phyloP scores from a whole-genome alignment of 2,797 vertebrate species.

The Todus mexicanus region DNA sequence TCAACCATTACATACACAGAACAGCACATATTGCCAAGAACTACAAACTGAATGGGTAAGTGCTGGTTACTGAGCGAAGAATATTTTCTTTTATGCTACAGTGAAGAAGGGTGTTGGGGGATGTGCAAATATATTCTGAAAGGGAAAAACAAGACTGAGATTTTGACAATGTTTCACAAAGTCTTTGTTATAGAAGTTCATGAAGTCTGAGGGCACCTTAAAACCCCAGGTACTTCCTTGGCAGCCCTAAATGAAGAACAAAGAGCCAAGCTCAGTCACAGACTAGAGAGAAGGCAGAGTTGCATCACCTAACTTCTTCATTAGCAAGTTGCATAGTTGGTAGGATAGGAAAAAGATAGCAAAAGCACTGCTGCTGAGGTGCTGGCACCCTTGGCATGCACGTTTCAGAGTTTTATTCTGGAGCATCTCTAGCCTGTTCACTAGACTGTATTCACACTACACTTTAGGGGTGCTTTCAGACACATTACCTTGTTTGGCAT shows the following conservation, averaged over 20 bases:
- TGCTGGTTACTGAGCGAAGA: background rate
- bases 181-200: background rate
- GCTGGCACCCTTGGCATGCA: background rate
- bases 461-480: background rate
- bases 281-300: background rate
- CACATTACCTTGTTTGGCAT: background rate
- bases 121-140: background rate
- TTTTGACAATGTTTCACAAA: background rate
- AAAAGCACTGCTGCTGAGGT: background rate
- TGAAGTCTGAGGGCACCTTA: background rate
- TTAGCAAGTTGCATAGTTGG: background rate
- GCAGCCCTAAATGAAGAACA: background rate
- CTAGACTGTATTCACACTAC: background rate
- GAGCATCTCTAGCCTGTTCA: background rate
- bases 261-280: background rate
- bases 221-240: background rate
- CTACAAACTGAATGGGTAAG: background rate
- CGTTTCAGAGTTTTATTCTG: background rate
- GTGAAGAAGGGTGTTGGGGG: background rate
- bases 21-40: background rate
- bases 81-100: background rate
- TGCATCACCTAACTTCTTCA: background rate
- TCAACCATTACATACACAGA: background rate
- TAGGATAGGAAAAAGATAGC: background rate
- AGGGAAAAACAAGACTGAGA: background rate